Evolutionary conservation across 2,888 invertebrate species (phyloP), one percentile per base, ranked within the genome.

Genomic region (Drosophila heteroneura): DNA sequence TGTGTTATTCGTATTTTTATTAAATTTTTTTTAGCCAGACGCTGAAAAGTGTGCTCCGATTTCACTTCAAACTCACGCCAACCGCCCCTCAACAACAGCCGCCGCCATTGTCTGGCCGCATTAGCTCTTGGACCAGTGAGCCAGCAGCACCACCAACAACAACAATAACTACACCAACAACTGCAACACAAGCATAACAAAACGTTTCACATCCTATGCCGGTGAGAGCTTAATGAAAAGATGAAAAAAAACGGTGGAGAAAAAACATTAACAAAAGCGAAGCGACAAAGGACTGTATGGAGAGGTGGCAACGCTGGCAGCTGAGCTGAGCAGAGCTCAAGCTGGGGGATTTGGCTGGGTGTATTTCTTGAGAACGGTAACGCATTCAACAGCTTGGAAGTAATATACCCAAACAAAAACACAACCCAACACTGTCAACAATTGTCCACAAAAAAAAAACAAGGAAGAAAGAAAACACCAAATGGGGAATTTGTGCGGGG

Each of bases 351-450:
- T 70, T 68, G 49, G 77, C 47, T 63, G 69, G 59, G 73, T 59
- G 66, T 59, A 69, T 76, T 79, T 60, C 81, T 80, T 83, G 79
- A 83, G 76, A 35, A 70, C 67, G 69, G 66, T 78, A 83, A 83
- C 76, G 85, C 80, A 85, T 70, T 86, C 80, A 85, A 86, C 85
- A 86, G 86, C 87, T 84, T 80, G 85, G 87, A 86, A 86, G 77
- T 86, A 85, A 85, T 85, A 80, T 79, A 81, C 82, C 77, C 61
- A 52, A 81, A 81, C 60, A 76, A 75, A 76, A 68, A 74, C 60
- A 73, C 62, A 68, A n/a, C 32, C 54, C 69, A 49, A 64, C 73
- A 66, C 60, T 61, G 56, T 56, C 62, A 72, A 74, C 61, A 72
- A 61, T 65, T 70, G 41, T 66, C 58, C 58, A 66, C 33, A 58